Evolutionary conservation across 2,888 invertebrate species (phyloP).

Genomic region (Hedya salicella): DNA sequence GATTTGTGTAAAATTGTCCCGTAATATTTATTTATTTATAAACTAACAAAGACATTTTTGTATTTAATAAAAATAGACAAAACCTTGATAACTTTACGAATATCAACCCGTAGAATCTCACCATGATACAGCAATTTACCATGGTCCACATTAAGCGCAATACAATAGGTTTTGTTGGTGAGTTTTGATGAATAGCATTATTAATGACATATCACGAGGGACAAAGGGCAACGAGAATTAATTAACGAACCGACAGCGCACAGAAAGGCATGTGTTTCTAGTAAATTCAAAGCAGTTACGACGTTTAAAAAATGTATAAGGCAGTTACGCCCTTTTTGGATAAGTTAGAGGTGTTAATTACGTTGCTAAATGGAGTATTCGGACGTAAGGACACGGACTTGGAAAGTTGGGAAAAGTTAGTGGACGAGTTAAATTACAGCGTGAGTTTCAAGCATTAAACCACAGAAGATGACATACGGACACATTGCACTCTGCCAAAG

Average conservation of each 20-base stretch:
- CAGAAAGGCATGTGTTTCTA: not conserved
- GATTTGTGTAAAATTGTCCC: no score
- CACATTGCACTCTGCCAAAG: no score
- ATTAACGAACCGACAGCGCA: constrained; percentile 25
- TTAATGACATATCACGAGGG: constrained; percentile 37
- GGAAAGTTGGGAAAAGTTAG: not conserved
- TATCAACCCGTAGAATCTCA: not conserved
- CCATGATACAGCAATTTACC: not conserved
- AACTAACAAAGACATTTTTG: no score
- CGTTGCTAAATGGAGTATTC: constrained; percentile 31
- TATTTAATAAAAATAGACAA: no score
- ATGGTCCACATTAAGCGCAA: constrained; percentile 18
- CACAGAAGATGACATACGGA: no score
- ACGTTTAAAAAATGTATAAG: no score
- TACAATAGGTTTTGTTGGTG: constrained; percentile 41
- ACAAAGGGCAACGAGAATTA: constrained; percentile 39
- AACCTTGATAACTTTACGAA: no score
- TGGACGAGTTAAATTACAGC: no score
- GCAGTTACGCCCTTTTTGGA: not conserved
- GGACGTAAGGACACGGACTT: constrained; percentile 3
- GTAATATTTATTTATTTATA: no score
- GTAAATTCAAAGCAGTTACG: not conserved
- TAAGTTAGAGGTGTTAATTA: constrained; percentile 35
- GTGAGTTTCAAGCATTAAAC: no score
- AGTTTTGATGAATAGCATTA: constrained; percentile 41